Percentiles rank a stretch among this genome's conserved stretches.
These are phyloP conservation scores for Hylaeus anthracinus DNA, from an alignment of 1,140 invertebrate species.

Conservation along the genomic window DNA sequence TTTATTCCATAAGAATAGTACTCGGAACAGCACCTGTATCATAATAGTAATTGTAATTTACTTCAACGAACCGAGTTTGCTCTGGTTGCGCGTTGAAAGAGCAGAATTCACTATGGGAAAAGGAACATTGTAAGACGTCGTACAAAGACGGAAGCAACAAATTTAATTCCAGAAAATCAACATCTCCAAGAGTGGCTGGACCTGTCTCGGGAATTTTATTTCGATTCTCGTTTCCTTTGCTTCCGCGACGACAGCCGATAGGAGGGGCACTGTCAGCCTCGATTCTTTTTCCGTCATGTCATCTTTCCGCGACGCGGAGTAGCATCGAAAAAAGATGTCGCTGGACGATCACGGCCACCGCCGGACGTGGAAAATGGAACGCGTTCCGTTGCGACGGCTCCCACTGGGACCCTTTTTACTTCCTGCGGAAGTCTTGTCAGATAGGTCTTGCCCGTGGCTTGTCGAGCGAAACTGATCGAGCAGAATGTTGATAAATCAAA, in stretches of 20 bases:
- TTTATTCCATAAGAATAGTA: too few relatives aligned
- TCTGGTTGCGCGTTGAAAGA: background rate
- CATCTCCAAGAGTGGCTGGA: background rate
- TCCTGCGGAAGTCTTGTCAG: constrained; percentile 20
- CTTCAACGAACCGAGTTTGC: background rate
- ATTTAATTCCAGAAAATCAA: background rate
- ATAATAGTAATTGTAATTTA: background rate
- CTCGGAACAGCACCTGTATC: too few relatives aligned
- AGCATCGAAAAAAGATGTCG: constrained; percentile 43
- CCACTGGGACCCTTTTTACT: constrained; percentile 38
- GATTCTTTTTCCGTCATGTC: constrained; percentile 36
- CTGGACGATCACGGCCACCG: constrained; percentile 11
- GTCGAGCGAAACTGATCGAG: constrained; percentile 37
- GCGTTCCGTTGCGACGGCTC: constrained; percentile 19
- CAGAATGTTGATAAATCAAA: constrained; percentile 45
- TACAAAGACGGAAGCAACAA: background rate
- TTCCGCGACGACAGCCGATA: background rate
- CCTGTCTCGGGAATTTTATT: constrained; percentile 9
- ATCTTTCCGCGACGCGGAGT: constrained; percentile 16
- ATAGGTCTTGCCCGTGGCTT: constrained; percentile 11
- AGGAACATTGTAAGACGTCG: background rate
- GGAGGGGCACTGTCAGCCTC: constrained; percentile 2
- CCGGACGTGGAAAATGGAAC: constrained; percentile 48
- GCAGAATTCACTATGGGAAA: background rate
- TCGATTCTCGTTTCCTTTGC: background rate